A percentile compares a stretch with the other conserved stretches of the same genome.
These are phyloP conservation scores for Rhamphomyia laevipes DNA, from an alignment of 2,888 invertebrate species.

Conservation along the genomic window DNA sequence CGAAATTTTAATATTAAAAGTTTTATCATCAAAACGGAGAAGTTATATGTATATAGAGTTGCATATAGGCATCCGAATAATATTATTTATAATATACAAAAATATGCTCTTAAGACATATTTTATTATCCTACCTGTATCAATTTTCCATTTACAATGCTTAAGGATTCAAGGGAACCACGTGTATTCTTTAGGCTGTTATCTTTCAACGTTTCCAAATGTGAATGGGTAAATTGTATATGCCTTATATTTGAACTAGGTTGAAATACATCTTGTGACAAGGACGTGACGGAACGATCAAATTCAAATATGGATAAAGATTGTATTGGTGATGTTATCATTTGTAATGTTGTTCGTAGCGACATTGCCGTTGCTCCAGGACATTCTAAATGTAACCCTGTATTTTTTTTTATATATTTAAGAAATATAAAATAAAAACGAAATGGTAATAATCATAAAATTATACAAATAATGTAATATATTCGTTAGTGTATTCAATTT, in stretches of 20 bases:
- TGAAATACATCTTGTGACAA: slow-evolving; percentile 67
- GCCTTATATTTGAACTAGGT: slow-evolving; percentile 50
- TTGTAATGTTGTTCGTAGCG: slow-evolving; percentile 60
- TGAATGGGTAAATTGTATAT: slow-evolving; percentile 68
- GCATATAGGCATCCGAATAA: too few relatives aligned
- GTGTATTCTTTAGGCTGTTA: slow-evolving; percentile 57
- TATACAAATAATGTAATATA: neutral
- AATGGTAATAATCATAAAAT: neutral
- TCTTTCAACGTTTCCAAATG: slow-evolving; percentile 60
- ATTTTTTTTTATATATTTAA: neutral
- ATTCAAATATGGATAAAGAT: slow-evolving; percentile 78
- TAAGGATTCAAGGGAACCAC: slow-evolving; percentile 64
- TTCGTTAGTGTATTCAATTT: too few relatives aligned
- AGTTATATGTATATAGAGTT: too few relatives aligned
- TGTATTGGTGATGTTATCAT: slow-evolving; percentile 60
- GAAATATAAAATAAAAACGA: neutral
- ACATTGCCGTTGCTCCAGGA: slow-evolving; percentile 65
- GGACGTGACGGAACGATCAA: slow-evolving; percentile 67
- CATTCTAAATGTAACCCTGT: slow-evolving; percentile 76
- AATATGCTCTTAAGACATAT: neutral
- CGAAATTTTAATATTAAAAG: too few relatives aligned
- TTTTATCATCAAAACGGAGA: too few relatives aligned
- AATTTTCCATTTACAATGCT: slow-evolving; percentile 63
- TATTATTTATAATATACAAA: too few relatives aligned
- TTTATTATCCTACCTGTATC: slow-evolving; percentile 30